These are phyloP conservation scores for Yponomeuta sedellus DNA, from an alignment of 2,888 invertebrate species.

Conservation along the genomic window DNA sequence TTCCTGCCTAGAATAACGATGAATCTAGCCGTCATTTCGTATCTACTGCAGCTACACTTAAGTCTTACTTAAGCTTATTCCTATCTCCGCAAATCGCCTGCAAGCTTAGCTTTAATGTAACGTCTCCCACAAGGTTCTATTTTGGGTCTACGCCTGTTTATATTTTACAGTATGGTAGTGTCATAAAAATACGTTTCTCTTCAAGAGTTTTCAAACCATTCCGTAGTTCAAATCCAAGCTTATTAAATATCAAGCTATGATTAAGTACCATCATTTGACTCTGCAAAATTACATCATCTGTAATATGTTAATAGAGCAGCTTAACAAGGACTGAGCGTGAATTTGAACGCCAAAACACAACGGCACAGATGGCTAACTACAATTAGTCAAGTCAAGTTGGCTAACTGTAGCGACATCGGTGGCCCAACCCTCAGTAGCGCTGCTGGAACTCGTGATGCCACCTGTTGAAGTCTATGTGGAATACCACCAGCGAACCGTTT, in stretches of 20 bases:
- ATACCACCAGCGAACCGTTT: slow-evolving; percentile 98
- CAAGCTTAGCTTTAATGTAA: background rate
- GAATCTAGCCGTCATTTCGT: background rate
- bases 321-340: background rate
- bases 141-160: background rate
- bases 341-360: background rate
- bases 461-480: slow-evolving; percentile 99
- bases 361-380: background rate
- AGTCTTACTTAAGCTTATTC: background rate
- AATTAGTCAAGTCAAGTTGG: background rate
- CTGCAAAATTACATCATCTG: background rate
- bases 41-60: background rate
- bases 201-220: background rate
- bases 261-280: too few species aligned
- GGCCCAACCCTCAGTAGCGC: slow-evolving; percentile 80
- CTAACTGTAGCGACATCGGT: slow-evolving; percentile 1
- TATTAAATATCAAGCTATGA: background rate
- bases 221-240: background rate
- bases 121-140: background rate
- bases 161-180: background rate
- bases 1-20: background rate
- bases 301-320: background rate
- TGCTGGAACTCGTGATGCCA: slow-evolving; percentile 98
- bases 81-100: background rate
- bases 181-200: background rate